Percentiles rank a stretch among this genome's conserved stretches.
Evolutionary conservation across 2,113 vertebrate species (phyloP).

Genomic region (Upupa epops): DNA sequence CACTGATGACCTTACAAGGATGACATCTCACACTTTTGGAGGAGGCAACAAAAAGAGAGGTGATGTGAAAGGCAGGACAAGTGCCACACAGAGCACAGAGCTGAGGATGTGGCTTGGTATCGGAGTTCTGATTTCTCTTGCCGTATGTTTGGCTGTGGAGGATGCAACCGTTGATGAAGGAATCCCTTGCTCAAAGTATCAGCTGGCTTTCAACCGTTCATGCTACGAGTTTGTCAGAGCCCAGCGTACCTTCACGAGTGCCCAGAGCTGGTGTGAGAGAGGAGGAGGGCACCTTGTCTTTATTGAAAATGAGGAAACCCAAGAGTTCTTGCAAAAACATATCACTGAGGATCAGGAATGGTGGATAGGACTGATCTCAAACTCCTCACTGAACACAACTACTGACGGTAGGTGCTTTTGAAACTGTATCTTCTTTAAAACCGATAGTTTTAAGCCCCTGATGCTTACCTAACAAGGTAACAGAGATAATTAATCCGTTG

Average conservation of each 20-base stretch:
- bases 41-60: not conserved
- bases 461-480: not conserved
- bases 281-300: conserved; percentile 89
- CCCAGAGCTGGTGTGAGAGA: conserved; percentile 91
- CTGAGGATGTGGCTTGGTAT: conserved; percentile 13
- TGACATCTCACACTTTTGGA: not conserved
- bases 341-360: conserved; percentile 82
- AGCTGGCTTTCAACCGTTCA: conserved; percentile 81
- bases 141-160: conserved; percentile 32
- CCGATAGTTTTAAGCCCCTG: not conserved
- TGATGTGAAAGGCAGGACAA: conserved; percentile 27
- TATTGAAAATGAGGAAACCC: conserved; percentile 84
- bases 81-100: not conserved
- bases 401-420: conserved; percentile 62
- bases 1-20: not conserved
- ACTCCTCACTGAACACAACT: conserved; percentile 64
- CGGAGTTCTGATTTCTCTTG: conserved; percentile 25
- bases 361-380: conserved; percentile 89
- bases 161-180: conserved; percentile 38
- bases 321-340: conserved; percentile 86
- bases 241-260: conserved; percentile 74
- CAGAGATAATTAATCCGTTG: not conserved
- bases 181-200: conserved; percentile 78
- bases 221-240: conserved; percentile 89
- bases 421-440: not conserved